phyloP scores from a whole-genome alignment of 2,797 vertebrate species.

The Scleropages formosus region DNA sequence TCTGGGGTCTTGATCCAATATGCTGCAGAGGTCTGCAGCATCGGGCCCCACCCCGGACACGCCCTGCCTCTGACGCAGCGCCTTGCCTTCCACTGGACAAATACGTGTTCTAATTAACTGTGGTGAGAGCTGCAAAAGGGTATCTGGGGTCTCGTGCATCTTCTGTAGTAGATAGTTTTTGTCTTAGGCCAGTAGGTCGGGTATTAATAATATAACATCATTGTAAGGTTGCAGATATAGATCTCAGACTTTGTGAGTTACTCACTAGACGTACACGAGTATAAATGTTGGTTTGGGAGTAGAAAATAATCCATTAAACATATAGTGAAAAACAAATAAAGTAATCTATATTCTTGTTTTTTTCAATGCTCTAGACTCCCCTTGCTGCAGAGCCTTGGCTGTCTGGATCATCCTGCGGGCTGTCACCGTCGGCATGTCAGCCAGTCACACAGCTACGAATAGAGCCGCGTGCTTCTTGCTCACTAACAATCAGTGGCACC shows the following conservation, averaged over 20 bases:
- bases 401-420: no score
- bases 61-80: constrained; percentile 19
- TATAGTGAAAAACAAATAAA: no score
- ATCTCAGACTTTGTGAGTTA: no score
- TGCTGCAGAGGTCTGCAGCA: neutral
- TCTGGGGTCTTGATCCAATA: neutral
- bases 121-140: constrained; percentile 36
- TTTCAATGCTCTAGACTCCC: no score
- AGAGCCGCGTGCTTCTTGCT: neutral
- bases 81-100: constrained; percentile 36
- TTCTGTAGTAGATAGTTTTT: neutral
- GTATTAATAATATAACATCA: constrained; percentile 41
- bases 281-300: no score
- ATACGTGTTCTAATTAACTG: constrained; percentile 31
- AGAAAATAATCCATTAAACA: no score
- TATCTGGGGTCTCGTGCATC: neutral
- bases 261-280: neutral
- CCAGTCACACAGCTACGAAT: no score
- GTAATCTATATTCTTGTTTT: no score
- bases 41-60: constrained; percentile 1
- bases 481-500: neutral
- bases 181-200: neutral
- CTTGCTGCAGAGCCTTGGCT: no score
- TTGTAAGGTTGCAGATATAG: constrained; percentile 2
- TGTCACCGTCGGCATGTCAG: no score